Conservation (phyloP, 2,888 invertebrate genomes). For the Drosophila robusta region DNA sequence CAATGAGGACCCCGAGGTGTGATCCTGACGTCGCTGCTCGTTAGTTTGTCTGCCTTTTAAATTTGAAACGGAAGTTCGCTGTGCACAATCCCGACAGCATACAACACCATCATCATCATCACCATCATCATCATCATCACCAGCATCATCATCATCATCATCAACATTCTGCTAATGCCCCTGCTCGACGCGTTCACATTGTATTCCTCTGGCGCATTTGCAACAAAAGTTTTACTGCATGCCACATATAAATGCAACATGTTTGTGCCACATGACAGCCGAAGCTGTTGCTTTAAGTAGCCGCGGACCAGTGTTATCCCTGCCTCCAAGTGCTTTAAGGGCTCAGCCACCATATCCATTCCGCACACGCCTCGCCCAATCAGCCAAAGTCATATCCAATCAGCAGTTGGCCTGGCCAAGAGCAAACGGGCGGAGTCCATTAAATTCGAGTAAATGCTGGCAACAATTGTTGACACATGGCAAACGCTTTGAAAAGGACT, state of each 20-base stretch:
- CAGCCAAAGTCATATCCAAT: slow-evolving; percentile 67
- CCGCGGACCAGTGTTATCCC: slow-evolving; percentile 31
- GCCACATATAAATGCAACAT: slow-evolving; percentile 48
- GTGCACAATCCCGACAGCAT: slow-evolving; percentile 18
- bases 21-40: slow-evolving; percentile 58
- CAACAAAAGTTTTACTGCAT: slow-evolving; percentile 37
- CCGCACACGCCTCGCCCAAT: slow-evolving; percentile 40
- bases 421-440: slow-evolving; percentile 30
- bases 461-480: slow-evolving; percentile 51
- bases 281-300: slow-evolving; percentile 58
- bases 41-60: slow-evolving; percentile 61
- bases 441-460: slow-evolving; percentile 50
- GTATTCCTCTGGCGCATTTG: slow-evolving; percentile 32
- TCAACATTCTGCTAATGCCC: slow-evolving; percentile 28
- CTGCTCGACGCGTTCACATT: slow-evolving; percentile 12
- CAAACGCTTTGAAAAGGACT: slow-evolving; percentile 27
- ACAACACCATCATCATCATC: slow-evolving; percentile 17
- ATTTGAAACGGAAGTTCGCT: slow-evolving; percentile 72
- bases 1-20: slow-evolving; percentile 50
- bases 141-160: slow-evolving; percentile 23
- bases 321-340: slow-evolving; percentile 18
- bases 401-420: slow-evolving; percentile 32
- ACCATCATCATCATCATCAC: slow-evolving; percentile 27
- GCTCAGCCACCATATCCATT: slow-evolving; percentile 24
- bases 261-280: slow-evolving; percentile 41